These are phyloP conservation scores for Lepidostoma basale DNA, from an alignment of 1,140 invertebrate genomes.

Conservation along the genomic window DNA sequence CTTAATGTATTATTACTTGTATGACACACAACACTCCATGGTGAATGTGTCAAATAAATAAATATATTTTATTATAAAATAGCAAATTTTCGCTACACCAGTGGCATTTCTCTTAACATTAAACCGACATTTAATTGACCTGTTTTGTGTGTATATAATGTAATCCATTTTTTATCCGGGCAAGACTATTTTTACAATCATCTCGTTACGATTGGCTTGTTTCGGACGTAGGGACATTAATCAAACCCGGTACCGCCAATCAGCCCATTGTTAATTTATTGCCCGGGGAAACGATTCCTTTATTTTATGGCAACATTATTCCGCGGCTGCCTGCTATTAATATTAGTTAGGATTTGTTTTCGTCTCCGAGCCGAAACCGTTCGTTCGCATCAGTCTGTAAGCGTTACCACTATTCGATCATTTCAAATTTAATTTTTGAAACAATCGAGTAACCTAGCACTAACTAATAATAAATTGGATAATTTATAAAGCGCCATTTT, in stretches of 20 bases:
- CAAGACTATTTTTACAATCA: conserved; percentile 15
- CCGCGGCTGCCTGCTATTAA: background rate
- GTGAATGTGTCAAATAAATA: no score
- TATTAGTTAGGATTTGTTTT: background rate
- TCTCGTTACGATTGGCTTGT: conserved; percentile 25
- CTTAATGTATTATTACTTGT: no score
- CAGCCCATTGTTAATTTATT: conserved; percentile 28
- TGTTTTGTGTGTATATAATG: conserved; percentile 2
- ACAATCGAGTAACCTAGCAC: no score
- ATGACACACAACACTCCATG: no score
- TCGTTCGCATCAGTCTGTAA: background rate
- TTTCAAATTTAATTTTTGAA: no score
- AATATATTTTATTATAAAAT: no score
- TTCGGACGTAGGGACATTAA: conserved; percentile 11
- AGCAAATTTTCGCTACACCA: no score
- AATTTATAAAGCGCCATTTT: no score
- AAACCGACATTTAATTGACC: conserved; percentile 24
- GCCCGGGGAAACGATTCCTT: background rate
- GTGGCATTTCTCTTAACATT: no score
- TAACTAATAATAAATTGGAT: no score
- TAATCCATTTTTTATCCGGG: background rate
- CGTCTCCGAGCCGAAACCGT: background rate
- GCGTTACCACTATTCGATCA: background rate
- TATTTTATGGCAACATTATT: conserved; percentile 16
- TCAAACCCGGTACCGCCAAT: conserved; percentile 20